Base-by-base conservation (phyloP, 2,888 invertebrate genomes). In the Anodontia alba region DNA sequence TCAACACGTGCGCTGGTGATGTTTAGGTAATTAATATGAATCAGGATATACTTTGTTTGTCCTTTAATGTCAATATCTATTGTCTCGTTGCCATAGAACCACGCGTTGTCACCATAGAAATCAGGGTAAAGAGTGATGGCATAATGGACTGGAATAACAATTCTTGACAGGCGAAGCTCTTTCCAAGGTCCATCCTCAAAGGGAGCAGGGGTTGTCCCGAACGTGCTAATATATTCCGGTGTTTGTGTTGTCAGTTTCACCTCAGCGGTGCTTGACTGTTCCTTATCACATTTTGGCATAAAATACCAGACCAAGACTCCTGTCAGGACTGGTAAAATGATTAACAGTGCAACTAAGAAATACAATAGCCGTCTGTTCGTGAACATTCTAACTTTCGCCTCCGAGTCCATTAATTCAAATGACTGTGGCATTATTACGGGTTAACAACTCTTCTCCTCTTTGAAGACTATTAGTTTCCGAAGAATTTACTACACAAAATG, bases 121-220 rank as follows among this genome's bases (percentile, higher is more conserved):
- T 97, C 94, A 0, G 97, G 97, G 91, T 96, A 94, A 46, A 97
- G 94, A 70, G 95, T 95, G 5, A 98, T 94, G 88, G 96, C 96
- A 92, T 97, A 98, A 80, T 96, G 95, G 23, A 93, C 90, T 0
- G 97, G 97, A 33, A 94, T 91, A 0, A 96, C 94, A 51, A 95
- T 92, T 49, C 94, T 94, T 0, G 97, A 96, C 20, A 97, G 94
- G 46, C 97, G 95, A 86, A 95, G 95, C 74, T 95, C 82, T 33
- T 86, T 82, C 92, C 92, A 91, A 0, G 91, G 92, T 38, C 82
- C 84, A 23, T 84, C 80, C 42, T 76, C 84, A 43, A 75, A 74
- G 17, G 77, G 74, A 23, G 49, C 57, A n/a, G 51, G 42, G 17
- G 81, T 78, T 1, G 74, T 90, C 75, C 49, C 80, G 36, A 1